Evolutionary conservation across 2,113 vertebrate species (phyloP), one percentile per base, ranked within the genome.

Genomic region (Pandion haliaetus): DNA sequence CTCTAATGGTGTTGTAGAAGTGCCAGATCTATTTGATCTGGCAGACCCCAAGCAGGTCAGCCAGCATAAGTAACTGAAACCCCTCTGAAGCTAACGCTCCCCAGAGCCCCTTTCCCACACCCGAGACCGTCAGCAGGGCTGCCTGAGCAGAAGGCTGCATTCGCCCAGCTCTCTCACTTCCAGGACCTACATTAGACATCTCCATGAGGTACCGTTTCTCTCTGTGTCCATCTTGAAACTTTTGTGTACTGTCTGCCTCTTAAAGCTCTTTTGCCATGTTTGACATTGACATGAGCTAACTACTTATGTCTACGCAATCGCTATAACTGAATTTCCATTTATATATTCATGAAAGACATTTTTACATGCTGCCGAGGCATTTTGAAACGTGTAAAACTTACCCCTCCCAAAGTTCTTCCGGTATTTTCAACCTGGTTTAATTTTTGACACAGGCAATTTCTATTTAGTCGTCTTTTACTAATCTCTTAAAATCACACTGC

Each of bases 41-140:
- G 57, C 42, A 28, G 58, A 59, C 4, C 5, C 8, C 61, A 69
- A 58, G 40, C 24, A 38, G 73, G 34, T 14, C n/a, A 70, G 32
- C n/a, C 52, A 24, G 17, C 0, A 2, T 12, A 92, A 73, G 12
- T 26, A 52, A 50, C 5, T 7, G 45, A 36, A 81, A 25, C 21
- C n/a, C 6, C 10, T 57, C 29, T 0, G 0, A 36, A 34, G 17
- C 4, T 15, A 65, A 26, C 4, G 14, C 29, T 36, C 10, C 38
- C 44, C 24, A 4, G 42, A 18, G 9, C 24, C 25, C 14, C 26
- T 23, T n/a, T n/a, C 34, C 2, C 2, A 10, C 23, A 28, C 3
- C 59, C n/a, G 67, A n/a, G 20, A 23, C 17, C 23, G 26, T 8
- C 17, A 14, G 25, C 32, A 55, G 45, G 77, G 8, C n/a, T 71